Conservation (phyloP, 2,113 vertebrate species). For the Oryzias melastigma region DNA sequence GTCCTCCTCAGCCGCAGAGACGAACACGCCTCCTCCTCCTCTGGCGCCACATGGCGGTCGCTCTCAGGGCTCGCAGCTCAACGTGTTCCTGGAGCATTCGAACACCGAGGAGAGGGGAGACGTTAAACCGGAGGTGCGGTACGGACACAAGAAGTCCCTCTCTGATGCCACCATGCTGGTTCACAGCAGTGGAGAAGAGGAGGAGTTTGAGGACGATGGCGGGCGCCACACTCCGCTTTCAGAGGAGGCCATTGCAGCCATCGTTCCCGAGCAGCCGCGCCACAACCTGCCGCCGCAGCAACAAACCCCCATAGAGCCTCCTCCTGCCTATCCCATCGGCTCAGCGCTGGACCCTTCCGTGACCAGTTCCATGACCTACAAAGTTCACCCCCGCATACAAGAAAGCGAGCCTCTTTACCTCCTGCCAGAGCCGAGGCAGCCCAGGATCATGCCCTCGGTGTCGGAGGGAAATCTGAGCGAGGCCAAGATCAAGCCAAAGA, state of each 20-base stretch:
- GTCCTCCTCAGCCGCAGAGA: conserved; percentile 84
- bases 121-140: conserved; percentile 75
- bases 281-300: conserved; percentile 59
- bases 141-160: conserved; percentile 91
- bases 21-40: conserved; percentile 65
- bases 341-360: conserved; percentile 67
- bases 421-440: conserved; percentile 71
- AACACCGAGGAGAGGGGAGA: conserved; percentile 75
- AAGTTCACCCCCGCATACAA: conserved; percentile 78
- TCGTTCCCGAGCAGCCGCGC: conserved; percentile 47
- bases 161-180: conserved; percentile 97
- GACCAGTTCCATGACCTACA: conserved; percentile 78
- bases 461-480: conserved; percentile 91
- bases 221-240: conserved; percentile 70
- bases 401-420: conserved; percentile 77
- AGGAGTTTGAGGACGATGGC: conserved; percentile 86
- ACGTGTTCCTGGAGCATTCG: conserved; percentile 77
- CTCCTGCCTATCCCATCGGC: conserved; percentile 77
- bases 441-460: conserved; percentile 85
- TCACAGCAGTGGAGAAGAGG: conserved; percentile 95
- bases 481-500: conserved; percentile 80
- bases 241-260: conserved; percentile 64
- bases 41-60: conserved; percentile 16
- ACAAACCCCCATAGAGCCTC: conserved; percentile 74
- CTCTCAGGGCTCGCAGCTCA: conserved; percentile 80